Evolutionary conservation across 2,888 invertebrate genomes (phyloP).

Genomic region (Lochmaea crataegi): DNA sequence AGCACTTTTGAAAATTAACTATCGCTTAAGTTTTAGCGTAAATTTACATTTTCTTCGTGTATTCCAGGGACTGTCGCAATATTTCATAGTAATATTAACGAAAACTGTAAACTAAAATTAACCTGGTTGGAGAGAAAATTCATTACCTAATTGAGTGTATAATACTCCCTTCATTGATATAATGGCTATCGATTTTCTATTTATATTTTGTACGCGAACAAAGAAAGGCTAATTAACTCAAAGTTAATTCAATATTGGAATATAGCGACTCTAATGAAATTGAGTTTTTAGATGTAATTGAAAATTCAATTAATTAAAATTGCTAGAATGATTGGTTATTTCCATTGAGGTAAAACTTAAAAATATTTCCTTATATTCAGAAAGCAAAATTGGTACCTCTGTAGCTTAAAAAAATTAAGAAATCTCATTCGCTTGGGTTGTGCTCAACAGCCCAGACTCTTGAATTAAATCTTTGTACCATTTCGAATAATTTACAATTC

Average conservation of each 20-base stretch:
- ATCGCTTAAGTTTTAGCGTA: not conserved
- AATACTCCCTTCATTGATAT: conserved; percentile 2
- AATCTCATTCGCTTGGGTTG: no score
- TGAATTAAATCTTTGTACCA: no score
- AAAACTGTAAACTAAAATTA: conserved; percentile 8
- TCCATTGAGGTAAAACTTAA: no score
- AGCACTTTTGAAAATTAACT: conserved; percentile 1
- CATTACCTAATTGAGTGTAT: conserved; percentile 12
- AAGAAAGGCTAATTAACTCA: not conserved
- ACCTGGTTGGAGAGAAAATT: conserved; percentile 2
- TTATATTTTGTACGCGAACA: conserved; percentile 1
- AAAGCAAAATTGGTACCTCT: no score
- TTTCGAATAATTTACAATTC: no score
- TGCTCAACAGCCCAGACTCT: no score
- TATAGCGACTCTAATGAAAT: not conserved
- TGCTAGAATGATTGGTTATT: no score
- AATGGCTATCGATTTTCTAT: conserved; percentile 10
- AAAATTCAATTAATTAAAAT: not conserved
- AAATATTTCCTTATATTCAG: no score
- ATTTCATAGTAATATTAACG: not conserved
- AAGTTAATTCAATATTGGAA: not conserved
- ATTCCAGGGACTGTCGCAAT: not conserved
- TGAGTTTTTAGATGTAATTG: not conserved
- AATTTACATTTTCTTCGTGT: not conserved
- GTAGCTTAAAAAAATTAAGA: no score